Evolutionary conservation across 1,140 invertebrate genomes (phyloP), one percentile per base, ranked within the genome.

Genomic region (Prorops nasuta): DNA sequence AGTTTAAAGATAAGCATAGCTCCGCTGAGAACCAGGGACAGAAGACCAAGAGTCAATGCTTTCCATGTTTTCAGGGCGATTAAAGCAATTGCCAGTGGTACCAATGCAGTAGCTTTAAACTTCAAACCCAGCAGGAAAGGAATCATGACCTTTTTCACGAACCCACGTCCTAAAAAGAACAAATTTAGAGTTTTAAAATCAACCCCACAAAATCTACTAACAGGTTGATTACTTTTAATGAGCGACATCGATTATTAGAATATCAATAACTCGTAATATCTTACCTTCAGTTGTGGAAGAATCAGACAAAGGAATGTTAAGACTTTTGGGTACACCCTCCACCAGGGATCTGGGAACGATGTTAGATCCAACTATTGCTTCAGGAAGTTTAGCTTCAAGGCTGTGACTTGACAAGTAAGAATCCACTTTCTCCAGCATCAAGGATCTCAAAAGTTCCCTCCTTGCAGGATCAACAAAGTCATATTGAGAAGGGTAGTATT

Each of bases 51-150:
- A 10, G 89, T 91, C 46, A 91, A 76, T 17, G 90, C 89, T 68
- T 92, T 92, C 90, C 90, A 92, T 17, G 90, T 91, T 69, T 91
- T 91, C 15, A 92, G 72, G 0, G 90, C 90, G 64, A 92, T 91
- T 37, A 92, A 76, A 40, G 88, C 87, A 16, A 92, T 77, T 4
- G 88, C 88, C 20, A 91, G 67, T 0, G 90, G 90, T 9, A 90
- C 87, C 58, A 92, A 69, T 12, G 90, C 87, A 1, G 88, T 88
- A 22, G 89, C 85, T 74, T 91, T 91, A 77, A 91, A 89, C 71
- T 91, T 92, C 45, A 92, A 76, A 56, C 89, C 90, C 49, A 92
- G 75, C 19, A 92, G 78, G 81, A 92, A 92, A 15, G 90, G 90
- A 47, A 92, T 83, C 64, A 91, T 80, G 18, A 91, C 85, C 73